These are phyloP conservation scores for Choristoneura rosaceana DNA, from an alignment of 2,888 invertebrate genomes.

Conservation along the genomic window DNA sequence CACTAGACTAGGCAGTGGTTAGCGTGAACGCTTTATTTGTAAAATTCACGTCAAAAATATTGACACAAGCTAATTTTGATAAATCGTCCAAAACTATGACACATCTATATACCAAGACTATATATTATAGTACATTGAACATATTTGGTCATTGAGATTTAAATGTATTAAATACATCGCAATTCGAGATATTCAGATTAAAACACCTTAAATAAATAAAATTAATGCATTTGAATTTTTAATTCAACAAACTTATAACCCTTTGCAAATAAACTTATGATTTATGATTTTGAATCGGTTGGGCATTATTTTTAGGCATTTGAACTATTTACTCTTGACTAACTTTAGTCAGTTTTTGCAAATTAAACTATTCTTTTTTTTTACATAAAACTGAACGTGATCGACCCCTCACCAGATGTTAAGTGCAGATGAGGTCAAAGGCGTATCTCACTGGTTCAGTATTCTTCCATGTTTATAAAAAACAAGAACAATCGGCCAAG, in stretches of 20 bases:
- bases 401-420: too few species aligned
- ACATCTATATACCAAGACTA: background rate
- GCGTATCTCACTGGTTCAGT: too few species aligned
- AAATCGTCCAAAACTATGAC: conserved; percentile 33
- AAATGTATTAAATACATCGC: background rate
- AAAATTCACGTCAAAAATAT: conserved; percentile 7
- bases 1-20: background rate
- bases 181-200: background rate
- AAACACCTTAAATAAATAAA: background rate
- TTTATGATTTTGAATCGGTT: too few species aligned
- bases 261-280: too few species aligned
- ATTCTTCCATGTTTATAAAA: too few species aligned
- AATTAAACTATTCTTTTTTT: too few species aligned
- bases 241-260: background rate
- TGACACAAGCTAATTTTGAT: conserved; percentile 23
- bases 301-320: background rate
- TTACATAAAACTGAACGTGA: too few species aligned
- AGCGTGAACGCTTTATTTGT: background rate
- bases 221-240: conserved; percentile 3
- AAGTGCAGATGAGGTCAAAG: too few species aligned
- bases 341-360: too few species aligned
- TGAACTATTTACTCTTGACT: background rate
- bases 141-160: conserved; percentile 32
- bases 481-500: too few species aligned
- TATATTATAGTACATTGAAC: conserved; percentile 4